Percentiles rank a stretch among this genome's conserved stretches.
Conservation (phyloP, 2,113 vertebrate species). For the Probosciger aterrimus region DNA sequence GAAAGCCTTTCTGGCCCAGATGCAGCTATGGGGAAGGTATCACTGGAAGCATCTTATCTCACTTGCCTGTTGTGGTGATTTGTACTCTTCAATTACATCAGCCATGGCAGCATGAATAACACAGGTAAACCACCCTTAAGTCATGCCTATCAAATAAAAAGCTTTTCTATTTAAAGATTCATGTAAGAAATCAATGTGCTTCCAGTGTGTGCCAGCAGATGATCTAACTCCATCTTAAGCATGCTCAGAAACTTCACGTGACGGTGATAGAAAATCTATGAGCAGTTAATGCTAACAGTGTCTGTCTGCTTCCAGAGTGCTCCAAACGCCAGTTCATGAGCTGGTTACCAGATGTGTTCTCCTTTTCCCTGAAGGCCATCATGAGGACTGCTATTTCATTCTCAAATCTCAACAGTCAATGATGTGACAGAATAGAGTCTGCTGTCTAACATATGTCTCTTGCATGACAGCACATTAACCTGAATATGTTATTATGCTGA, state of each 20-base stretch:
- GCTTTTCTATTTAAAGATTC: conserved; percentile 30
- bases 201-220: neutral
- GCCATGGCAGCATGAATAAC: neutral
- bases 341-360: conserved; percentile 50
- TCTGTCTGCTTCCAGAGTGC: neutral
- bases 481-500: neutral
- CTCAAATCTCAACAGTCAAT: neutral
- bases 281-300: neutral
- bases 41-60: neutral
- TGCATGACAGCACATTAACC: conserved; percentile 20
- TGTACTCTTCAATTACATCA: neutral
- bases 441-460: conserved; percentile 9
- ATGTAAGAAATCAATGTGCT: conserved; percentile 21
- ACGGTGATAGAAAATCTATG: conserved; percentile 19
- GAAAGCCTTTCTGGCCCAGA: neutral
- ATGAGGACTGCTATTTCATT: neutral
- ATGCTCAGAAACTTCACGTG: neutral
- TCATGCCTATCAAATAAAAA: neutral
- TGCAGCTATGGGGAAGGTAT: neutral
- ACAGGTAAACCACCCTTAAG: conserved; percentile 16
- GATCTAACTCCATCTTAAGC: conserved; percentile 20
- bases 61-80: neutral
- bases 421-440: neutral
- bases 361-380: conserved; percentile 26
- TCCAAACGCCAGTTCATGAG: neutral